Conservation (phyloP, 2,113 vertebrate species). For the Anarhynchus alexandrinus region DNA sequence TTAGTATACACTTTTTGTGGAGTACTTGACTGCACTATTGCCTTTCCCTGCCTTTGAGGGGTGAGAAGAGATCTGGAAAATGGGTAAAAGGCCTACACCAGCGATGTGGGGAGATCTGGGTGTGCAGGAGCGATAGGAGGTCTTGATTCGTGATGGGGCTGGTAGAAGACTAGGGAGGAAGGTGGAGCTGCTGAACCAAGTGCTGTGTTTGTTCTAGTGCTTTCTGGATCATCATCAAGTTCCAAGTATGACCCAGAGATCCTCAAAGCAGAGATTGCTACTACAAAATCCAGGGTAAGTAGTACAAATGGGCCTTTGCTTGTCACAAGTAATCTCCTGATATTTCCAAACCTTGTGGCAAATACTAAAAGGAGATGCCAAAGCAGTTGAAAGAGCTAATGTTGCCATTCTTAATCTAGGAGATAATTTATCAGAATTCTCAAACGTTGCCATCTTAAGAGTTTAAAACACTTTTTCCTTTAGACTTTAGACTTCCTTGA, state of each 20-base stretch:
- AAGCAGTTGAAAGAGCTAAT: not conserved
- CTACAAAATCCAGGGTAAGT: conserved; percentile 96
- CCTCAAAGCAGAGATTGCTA: conserved; percentile 96
- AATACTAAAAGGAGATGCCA: not conserved
- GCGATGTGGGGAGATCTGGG: not conserved
- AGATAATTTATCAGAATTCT: not conserved
- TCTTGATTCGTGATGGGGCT: not conserved
- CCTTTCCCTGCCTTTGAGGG: not conserved
- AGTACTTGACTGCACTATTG: not conserved
- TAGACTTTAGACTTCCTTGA: not conserved
- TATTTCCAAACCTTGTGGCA: not conserved
- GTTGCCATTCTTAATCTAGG: not conserved
- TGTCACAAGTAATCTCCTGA: not conserved
- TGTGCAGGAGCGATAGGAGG: not conserved
- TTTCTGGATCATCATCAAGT: conserved; percentile 92
- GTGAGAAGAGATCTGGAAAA: not conserved
- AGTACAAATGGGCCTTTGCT: not conserved
- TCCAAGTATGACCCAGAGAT: conserved; percentile 98
- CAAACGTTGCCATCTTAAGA: fast-evolving
- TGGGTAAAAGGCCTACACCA: not conserved
- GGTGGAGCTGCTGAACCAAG: not conserved
- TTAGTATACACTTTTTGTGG: not conserved
- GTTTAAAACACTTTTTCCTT: not conserved
- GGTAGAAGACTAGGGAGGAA: not conserved
- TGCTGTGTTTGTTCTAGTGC: conserved; percentile 77